A percentile compares a stretch with the other conserved stretches of the same genome.
These are phyloP conservation scores for Prunella fulvescens DNA, from an alignment of 2,113 vertebrate genomes.

Conservation along the genomic window DNA sequence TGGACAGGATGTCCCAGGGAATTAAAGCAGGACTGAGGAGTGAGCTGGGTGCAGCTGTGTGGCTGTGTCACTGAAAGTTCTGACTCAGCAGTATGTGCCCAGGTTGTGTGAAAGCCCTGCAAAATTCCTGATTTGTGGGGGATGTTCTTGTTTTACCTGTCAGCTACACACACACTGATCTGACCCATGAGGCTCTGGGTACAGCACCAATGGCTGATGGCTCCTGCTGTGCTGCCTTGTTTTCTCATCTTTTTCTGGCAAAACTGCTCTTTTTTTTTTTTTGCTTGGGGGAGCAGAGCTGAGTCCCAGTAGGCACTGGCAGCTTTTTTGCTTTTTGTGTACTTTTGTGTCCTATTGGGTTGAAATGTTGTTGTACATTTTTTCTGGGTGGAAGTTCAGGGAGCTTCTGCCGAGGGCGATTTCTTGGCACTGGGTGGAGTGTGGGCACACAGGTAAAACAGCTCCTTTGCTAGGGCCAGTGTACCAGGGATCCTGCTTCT, in stretches of 20 bases:
- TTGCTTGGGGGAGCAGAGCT: neutral
- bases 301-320: neutral
- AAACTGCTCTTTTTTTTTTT: neutral
- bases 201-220: accelerated
- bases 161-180: accelerated
- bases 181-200: accelerated
- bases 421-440: no score
- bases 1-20: neutral
- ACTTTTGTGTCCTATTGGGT: neutral
- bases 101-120: neutral
- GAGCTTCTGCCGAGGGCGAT: neutral
- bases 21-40: neutral
- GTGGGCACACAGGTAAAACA: neutral
- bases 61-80: accelerated
- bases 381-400: neutral
- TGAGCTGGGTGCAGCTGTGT: accelerated
- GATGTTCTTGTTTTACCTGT: neutral
- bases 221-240: neutral
- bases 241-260: neutral
- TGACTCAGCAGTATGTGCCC: accelerated
- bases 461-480: neutral
- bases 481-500: accelerated
- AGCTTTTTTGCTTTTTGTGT: neutral
- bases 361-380: accelerated
- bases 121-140: neutral